Evolutionary conservation across 2,888 invertebrate species (phyloP), one percentile per base, ranked within the genome.

Genomic region (Branchipolynoe longqiensis): DNA sequence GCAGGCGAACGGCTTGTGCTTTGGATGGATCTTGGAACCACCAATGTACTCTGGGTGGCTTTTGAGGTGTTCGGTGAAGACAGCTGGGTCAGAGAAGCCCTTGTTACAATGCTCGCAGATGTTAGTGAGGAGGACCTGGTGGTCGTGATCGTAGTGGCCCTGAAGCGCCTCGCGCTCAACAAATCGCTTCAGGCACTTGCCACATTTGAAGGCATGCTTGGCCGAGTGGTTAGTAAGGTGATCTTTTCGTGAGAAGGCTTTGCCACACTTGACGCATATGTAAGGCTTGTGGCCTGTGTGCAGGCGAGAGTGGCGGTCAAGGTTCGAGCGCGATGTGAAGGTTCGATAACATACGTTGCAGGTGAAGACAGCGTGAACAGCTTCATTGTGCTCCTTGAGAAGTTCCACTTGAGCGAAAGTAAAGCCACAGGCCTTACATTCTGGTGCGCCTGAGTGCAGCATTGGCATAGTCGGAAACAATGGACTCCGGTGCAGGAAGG

Each of bases 271-370:
- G 74, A 74, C 74, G 81, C 89, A 89, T 82, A 81, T 69, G 86
- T 87, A 89, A 3, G 89, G 89, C 33, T 84, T 82, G 85, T 88
- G 87, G 48, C 89, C 89, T 38, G 89, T 88, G 84, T 89, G 89
- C 40, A 89, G 87, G 0, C 89, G 83, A 8, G 88, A 88, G 85
- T 89, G 89, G 4, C 89, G 87, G 56, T 89, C 89, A 28, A 89
- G 85, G 82, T 89, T 89, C 12, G 88, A 89, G 8, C 88, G 86
- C 1, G 88, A 89, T 22, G 88, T 89, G 86, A 89, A 89, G 4
- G 89, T 89, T 64, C 88, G 88, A 84, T 89, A 85, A 82, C 89
- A 89, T 38, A 82, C 54, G 62, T 81, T 82, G 58, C 89, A 89
- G 0, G 89, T 88, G 83, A 87, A 88, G 31, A 89, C 87, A 36